Evolutionary conservation across 2,888 invertebrate species (phyloP).

Genomic region (Glaucopsyche alexis): DNA sequence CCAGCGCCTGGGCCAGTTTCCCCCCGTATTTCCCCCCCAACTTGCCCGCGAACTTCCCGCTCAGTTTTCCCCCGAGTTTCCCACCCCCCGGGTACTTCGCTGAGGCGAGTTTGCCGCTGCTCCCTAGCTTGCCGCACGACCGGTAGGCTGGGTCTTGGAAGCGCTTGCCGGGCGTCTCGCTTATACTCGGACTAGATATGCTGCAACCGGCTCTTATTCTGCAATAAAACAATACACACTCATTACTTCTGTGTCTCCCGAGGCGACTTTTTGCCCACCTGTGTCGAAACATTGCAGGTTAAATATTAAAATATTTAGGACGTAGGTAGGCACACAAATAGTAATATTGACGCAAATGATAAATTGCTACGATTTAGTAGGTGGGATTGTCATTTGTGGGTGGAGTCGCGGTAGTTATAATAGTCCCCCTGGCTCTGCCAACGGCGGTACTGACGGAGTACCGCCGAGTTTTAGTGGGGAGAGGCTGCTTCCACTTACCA

Average conservation of each 20-base stretch:
- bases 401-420: too few species aligned
- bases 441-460: too few species aligned
- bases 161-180: conserved; percentile 62
- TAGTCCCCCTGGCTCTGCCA: too few species aligned
- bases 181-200: conserved; percentile 68
- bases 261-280: not conserved
- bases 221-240: conserved; percentile 43
- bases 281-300: not conserved
- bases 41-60: conserved; percentile 58
- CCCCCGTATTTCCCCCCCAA: conserved; percentile 75
- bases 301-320: not conserved
- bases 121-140: conserved; percentile 70
- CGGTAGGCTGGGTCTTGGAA: conserved; percentile 67
- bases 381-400: not conserved
- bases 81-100: conserved; percentile 68
- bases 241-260: conserved; percentile 26
- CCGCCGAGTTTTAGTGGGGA: too few species aligned
- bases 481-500: too few species aligned
- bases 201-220: conserved; percentile 72
- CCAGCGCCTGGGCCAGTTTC: conserved; percentile 75
- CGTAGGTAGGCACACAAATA: not conserved
- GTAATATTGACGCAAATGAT: not conserved
- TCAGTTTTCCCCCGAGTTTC: conserved; percentile 66
- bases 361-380: not conserved
- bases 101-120: conserved; percentile 59